Percentiles rank a stretch among this genome's conserved stretches.
Conservation (phyloP, 2,113 vertebrate genomes). For the Poeciliopsis retropinna region DNA sequence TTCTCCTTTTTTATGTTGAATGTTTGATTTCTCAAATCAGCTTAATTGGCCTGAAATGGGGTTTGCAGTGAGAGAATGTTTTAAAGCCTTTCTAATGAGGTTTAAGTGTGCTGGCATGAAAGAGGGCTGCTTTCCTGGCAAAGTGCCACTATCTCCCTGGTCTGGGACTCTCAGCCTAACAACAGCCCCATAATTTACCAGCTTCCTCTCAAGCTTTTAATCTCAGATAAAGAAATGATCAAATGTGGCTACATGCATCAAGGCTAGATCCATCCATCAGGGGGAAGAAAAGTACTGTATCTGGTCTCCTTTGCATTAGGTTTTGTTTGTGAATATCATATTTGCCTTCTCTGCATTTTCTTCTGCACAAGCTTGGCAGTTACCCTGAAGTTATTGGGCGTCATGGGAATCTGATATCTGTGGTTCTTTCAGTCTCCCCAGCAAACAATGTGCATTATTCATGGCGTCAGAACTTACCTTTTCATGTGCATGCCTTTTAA, state of each 20-base stretch:
- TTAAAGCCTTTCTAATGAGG: conserved; percentile 44
- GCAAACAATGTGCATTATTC: conserved; percentile 76
- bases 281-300: conserved; percentile 22
- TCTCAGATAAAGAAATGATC: conserved; percentile 34
- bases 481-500: conserved; percentile 59
- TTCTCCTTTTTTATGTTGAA: conserved; percentile 31
- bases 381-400: conserved; percentile 48
- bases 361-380: conserved; percentile 30
- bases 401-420: conserved; percentile 46
- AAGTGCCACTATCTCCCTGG: conserved; percentile 34
- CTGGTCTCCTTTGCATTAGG: conserved; percentile 5
- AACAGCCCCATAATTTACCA: conserved; percentile 39
- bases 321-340: conserved; percentile 39
- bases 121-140: conserved; percentile 36
- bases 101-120: conserved; percentile 44
- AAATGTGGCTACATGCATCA: conserved; percentile 15
- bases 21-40: conserved; percentile 50
- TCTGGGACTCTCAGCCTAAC: conserved; percentile 44
- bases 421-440: conserved; percentile 32
- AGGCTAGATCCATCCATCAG: background rate
- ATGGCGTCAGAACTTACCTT: conserved; percentile 62
- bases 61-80: conserved; percentile 37
- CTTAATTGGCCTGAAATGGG: conserved; percentile 48
- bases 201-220: conserved; percentile 45
- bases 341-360: conserved; percentile 18